Evolutionary conservation across 2,888 invertebrate genomes (phyloP), one percentile per base, ranked within the genome.

Genomic region (Petrolisthes cinctipes): DNA sequence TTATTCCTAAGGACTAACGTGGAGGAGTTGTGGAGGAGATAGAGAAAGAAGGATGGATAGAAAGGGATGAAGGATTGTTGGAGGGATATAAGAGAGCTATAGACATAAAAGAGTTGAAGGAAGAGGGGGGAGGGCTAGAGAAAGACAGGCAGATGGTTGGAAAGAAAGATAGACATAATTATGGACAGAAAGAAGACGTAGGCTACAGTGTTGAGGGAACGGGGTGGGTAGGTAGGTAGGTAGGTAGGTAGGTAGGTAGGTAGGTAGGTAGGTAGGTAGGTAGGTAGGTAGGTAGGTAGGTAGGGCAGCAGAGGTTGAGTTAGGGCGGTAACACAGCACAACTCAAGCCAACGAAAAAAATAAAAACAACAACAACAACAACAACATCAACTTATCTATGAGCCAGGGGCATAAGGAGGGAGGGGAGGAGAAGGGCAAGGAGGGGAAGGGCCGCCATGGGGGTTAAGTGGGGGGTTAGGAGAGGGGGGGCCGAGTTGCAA

Each of bases 401-500:
- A 37, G 78, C 53, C 0, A 78, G 17, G 37, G 23, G n/a, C 1
- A 37, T n/a, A 71, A 9, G 61, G 66, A 66, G 79, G 68, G 17
- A n/a, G 68, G 53, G 57, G 79, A 85, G 61, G 71, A 56, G 54
- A 68, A 20, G 54, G n/a, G 79, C 53, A 56, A 56, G 51, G 37
- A 61, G 53, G 79, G 37, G 23, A 71, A 78, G 54, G 56, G 75
- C 57, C 14, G 83, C 78, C 53, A 71, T 17, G 57, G 71, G 56
- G 68, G 68, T 51, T 37, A 37, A 73, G 76, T 68, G 81, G 82
- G 78, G 80, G 85, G 80, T 61, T 57, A 85, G 78, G 81, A 85
- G 71, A 73, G 88, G 83, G 83, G 91, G 91, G 91, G 93, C 94
- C 92, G 93, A 93, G 94, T 98, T 98, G 95, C 98, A 98, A 96